Evolutionary conservation across 2,797 vertebrate genomes (phyloP).

Genomic region (Anas bernieri): DNA sequence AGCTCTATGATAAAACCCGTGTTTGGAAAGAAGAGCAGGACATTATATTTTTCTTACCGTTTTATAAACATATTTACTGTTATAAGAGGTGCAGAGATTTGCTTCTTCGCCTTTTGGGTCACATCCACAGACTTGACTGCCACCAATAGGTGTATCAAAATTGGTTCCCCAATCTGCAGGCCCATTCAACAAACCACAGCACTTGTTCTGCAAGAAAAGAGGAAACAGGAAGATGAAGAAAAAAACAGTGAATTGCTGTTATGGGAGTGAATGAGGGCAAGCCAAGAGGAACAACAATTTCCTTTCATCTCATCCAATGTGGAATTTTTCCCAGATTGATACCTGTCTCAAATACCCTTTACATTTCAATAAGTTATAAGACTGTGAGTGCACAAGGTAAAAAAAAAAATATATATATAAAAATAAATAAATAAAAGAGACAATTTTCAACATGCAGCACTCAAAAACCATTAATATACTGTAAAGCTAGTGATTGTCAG

Average conservation of each 20-base stretch:
- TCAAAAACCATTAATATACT: background rate
- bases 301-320: background rate
- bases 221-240: background rate
- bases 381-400: background rate
- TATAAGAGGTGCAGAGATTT: rapidly evolving
- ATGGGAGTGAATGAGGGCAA: background rate
- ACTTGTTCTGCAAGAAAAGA: conserved; percentile 69
- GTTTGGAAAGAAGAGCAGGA: background rate
- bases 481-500: background rate
- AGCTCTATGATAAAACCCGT: background rate
- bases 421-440: rapidly evolving
- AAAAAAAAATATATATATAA: background rate
- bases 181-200: conserved; percentile 75
- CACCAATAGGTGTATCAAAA: rapidly evolving
- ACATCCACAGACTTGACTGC: conserved; percentile 48
- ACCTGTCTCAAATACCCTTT: background rate
- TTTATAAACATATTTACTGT: background rate
- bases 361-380: background rate
- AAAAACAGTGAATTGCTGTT: background rate
- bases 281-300: background rate
- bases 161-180: conserved; percentile 67
- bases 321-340: background rate
- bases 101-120: rapidly evolving
- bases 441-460: background rate
- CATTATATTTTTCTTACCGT: conserved; percentile 54